Conservation (phyloP, 2,888 invertebrate genomes). For the Acrobasis repandana region DNA sequence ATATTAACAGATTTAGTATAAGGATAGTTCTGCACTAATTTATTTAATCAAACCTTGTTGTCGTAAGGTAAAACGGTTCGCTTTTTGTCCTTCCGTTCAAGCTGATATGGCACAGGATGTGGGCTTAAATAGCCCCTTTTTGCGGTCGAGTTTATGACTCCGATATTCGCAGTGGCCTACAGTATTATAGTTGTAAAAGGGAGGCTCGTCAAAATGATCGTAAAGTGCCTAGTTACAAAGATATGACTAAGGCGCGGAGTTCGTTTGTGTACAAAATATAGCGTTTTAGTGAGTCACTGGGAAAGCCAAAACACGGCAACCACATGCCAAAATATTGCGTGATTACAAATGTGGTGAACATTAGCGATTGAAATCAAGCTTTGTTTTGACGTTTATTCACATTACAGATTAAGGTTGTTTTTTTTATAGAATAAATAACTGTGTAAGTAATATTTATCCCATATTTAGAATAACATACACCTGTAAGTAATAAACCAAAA, state of each 20-base stretch:
- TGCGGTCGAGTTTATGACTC: slow-evolving; percentile 47
- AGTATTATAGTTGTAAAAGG: slow-evolving; percentile 24
- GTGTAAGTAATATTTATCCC: too few relatives aligned
- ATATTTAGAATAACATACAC: too few relatives aligned
- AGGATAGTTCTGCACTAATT: too few relatives aligned
- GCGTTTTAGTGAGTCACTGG: slow-evolving; percentile 52
- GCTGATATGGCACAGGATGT: too few relatives aligned
- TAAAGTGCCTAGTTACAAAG: slow-evolving; percentile 19
- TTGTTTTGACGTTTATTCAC: slow-evolving; percentile 13
- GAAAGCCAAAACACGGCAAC: slow-evolving; percentile 49
- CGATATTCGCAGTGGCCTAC: slow-evolving; percentile 38
- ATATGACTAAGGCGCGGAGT: slow-evolving; percentile 18
- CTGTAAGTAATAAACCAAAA: not conserved
- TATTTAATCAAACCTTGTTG: too few relatives aligned
- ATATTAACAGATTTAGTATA: too few relatives aligned
- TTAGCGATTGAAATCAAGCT: slow-evolving; percentile 24
- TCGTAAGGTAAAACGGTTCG: too few relatives aligned
- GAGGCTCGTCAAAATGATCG: slow-evolving; percentile 20
- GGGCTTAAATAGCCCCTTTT: slow-evolving; percentile 51
- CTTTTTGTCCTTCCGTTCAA: too few relatives aligned
- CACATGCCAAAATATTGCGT: slow-evolving; percentile 52
- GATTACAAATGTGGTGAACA: slow-evolving; percentile 35
- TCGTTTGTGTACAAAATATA: slow-evolving; percentile 35
- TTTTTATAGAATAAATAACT: too few relatives aligned
- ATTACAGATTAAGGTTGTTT: not conserved